Evolutionary conservation across 35 echinoderm and acorn worm species (phyloP), one percentile per base, ranked within the genome.

Genomic region (Ophioderma brevispina): DNA sequence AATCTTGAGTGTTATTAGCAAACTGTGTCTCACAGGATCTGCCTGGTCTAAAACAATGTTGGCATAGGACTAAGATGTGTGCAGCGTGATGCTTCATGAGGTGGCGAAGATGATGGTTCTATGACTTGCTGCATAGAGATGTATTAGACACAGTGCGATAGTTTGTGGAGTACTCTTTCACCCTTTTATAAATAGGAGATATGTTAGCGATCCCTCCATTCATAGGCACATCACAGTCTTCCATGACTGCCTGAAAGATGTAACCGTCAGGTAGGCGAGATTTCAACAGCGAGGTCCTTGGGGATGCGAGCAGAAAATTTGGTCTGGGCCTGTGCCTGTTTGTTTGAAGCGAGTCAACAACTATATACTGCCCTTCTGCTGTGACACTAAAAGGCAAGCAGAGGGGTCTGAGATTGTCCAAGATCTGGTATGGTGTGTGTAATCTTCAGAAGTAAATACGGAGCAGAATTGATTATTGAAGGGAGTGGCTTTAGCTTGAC

Each of bases 51-150:
- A n/a, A n/a, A n/a, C n/a, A n/a, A n/a, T n/a, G n/a, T n/a, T n/a
- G n/a, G n/a, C n/a, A n/a, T n/a, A n/a, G n/a, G n/a, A n/a, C n/a
- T n/a, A n/a, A n/a, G n/a, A n/a, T n/a, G n/a, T n/a, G n/a, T n/a
- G n/a, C n/a, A n/a, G n/a, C 85, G 39, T 87, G 83, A 55, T 93
- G 80, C 13, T 93, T 80, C 86, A 93, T 88, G 38, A 93, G 80
- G 0, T 88, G 38, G 52, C 21, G 64, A 36, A 84, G 36, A 0
- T 89, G 43, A 37, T 89, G 86, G 32, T 64, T 59, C 21, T 64
- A 63, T 50, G 37, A 35, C 25, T 85, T 64, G 33, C 82, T 85
- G 34, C 85, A 89, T 0, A 88, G 81, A 31, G 86, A 82, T 0
- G 79, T 93, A 17, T 89, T 81, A 23, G 85, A 83, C 21, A 93